These are phyloP conservation scores for Cynodonichthys magdalenae DNA, from an alignment of 2,797 vertebrate genomes.

Conservation along the genomic window DNA sequence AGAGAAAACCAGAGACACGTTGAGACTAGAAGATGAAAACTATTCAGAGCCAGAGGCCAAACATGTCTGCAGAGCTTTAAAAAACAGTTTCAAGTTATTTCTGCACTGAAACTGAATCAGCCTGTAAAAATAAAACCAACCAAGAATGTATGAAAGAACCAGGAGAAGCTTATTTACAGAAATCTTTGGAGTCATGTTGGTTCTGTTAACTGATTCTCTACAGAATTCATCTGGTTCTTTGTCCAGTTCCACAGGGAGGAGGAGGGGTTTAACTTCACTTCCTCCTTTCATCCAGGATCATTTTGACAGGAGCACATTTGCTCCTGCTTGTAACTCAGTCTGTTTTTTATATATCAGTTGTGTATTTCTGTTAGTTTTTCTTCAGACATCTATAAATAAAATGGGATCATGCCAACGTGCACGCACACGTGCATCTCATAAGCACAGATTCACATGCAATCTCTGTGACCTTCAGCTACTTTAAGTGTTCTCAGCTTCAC, in stretches of 20 bases:
- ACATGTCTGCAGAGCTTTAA: constrained; percentile 20
- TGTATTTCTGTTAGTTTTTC: not conserved
- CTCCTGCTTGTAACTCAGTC: constrained; percentile 22
- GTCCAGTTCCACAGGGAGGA: constrained; percentile 58
- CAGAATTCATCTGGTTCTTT: constrained; percentile 47
- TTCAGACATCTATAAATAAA: not conserved
- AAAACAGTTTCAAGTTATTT: constrained; percentile 39
- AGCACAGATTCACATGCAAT: constrained; percentile 22
- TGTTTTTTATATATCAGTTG: not conserved
- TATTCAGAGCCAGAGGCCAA: constrained; percentile 64
- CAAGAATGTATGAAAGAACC: not conserved
- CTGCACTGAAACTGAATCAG: constrained; percentile 22
- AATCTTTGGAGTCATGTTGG: constrained; percentile 11
- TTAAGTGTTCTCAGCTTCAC: constrained; percentile 31
- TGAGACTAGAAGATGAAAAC: constrained; percentile 70
- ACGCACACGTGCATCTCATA: constrained; percentile 7
- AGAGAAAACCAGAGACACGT: constrained; percentile 52
- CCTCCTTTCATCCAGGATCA: constrained; percentile 45
- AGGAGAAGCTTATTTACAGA: constrained; percentile 17
- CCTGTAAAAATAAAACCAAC: constrained; percentile 13
- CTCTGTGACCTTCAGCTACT: constrained; percentile 39
- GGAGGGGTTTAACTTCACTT: constrained; percentile 23
- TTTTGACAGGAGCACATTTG: constrained; percentile 34
- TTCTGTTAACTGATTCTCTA: constrained; percentile 23
- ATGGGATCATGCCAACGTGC: not conserved